phyloP scores from a whole-genome alignment of 2,888 invertebrate species.

The Petrolisthes cinctipes region DNA sequence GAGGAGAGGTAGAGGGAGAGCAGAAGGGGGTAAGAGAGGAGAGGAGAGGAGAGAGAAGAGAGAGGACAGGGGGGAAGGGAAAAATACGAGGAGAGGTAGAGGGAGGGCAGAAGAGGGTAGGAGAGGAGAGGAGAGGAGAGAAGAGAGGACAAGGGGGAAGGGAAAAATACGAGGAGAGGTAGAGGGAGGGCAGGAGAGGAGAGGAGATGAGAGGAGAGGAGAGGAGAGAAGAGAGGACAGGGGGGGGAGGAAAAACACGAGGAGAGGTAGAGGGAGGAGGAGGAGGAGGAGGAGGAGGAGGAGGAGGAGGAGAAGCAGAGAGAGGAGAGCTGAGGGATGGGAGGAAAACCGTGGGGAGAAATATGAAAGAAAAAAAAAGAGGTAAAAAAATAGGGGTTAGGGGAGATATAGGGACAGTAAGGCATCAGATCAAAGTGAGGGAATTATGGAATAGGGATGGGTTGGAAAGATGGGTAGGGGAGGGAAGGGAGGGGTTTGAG shows the following conservation, averaged over 20 bases:
- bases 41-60: background rate
- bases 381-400: too few species aligned
- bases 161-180: background rate
- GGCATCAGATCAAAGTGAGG: background rate
- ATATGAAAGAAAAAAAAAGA: background rate
- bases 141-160: background rate
- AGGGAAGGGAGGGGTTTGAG: background rate
- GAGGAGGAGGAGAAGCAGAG: background rate
- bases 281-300: background rate
- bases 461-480: background rate
- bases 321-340: background rate
- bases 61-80: background rate
- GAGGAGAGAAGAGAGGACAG: background rate
- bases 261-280: background rate
- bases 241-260: background rate
- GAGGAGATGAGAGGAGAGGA: background rate
- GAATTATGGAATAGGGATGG: too few species aligned
- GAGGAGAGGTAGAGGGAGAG: background rate
- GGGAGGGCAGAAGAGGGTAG: background rate
- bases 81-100: background rate
- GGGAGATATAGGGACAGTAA: background rate
- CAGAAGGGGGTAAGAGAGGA: background rate
- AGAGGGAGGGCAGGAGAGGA: background rate
- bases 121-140: background rate
- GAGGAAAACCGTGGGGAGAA: background rate